These are phyloP conservation scores for Lacerta viridis DNA, from an alignment of 2,797 vertebrate species.

Conservation along the genomic window DNA sequence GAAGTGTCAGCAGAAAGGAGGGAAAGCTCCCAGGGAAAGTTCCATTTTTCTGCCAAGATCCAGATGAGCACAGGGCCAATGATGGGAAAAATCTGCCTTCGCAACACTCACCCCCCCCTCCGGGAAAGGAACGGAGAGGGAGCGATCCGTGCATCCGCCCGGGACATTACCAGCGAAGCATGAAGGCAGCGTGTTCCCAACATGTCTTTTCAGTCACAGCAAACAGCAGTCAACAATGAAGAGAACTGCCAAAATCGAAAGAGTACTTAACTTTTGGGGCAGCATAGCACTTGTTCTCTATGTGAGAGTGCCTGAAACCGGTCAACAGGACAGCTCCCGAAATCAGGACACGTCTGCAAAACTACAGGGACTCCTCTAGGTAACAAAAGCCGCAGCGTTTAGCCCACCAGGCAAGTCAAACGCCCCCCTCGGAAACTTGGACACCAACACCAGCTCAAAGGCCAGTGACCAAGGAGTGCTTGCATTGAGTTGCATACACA, in stretches of 20 bases:
- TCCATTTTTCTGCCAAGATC: neutral
- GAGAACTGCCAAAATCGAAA: too few species aligned
- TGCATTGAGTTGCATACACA: neutral
- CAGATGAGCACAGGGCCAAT: neutral
- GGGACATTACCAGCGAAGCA: neutral
- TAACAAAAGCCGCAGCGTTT: neutral
- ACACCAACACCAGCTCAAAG: neutral
- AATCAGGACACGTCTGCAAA: too few species aligned
- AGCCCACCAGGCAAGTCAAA: too few species aligned
- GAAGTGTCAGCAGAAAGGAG: neutral
- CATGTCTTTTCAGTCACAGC: neutral
- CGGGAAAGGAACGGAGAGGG: rapidly evolving
- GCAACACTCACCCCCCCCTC: neutral
- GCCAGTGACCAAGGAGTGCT: neutral
- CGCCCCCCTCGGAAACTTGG: neutral
- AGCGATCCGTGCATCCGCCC: neutral
- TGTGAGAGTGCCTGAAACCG: neutral
- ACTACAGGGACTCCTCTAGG: neutral
- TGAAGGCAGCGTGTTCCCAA: neutral
- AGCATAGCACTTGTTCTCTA: too few species aligned
- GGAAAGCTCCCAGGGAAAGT: neutral
- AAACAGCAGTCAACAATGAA: neutral
- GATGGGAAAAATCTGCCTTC: neutral
- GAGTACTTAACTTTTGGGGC: too few species aligned
- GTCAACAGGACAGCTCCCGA: too few species aligned